phyloP scores from a whole-genome alignment of 2,797 vertebrate genomes.

The Eulemur albifrons region DNA sequence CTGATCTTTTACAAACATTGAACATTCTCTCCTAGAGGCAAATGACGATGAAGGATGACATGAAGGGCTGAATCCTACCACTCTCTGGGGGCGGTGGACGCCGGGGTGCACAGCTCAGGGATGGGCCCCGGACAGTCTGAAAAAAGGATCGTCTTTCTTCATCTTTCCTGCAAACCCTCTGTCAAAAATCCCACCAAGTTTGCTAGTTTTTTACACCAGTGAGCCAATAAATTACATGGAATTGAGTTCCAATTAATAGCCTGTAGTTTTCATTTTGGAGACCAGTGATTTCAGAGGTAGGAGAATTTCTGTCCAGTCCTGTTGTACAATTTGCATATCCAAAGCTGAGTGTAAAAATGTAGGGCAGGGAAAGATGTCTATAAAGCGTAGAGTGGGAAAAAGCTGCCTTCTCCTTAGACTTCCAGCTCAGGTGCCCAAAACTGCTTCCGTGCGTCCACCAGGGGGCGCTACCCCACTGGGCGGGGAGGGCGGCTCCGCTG shows the following conservation, averaged over 20 bases:
- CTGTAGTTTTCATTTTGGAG: background rate
- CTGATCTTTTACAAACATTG: background rate
- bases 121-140: rapidly evolving
- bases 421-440: rapidly evolving
- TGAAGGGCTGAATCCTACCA: rapidly evolving
- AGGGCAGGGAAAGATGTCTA: rapidly evolving
- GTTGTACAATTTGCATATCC: rapidly evolving
- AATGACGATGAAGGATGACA: too few relatives aligned
- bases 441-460: conserved; percentile 15
- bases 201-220: background rate
- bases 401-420: rapidly evolving
- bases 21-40: rapidly evolving
- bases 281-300: background rate
- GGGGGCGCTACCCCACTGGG: conserved; percentile 55
- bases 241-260: background rate
- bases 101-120: rapidly evolving
- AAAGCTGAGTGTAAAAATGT: rapidly evolving
- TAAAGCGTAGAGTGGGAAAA: rapidly evolving
- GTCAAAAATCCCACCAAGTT: background rate
- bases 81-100: rapidly evolving
- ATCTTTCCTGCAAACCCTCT: background rate
- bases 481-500: background rate
- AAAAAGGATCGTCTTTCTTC: rapidly evolving
- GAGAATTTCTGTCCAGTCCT: background rate
- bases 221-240: background rate